Conservation (phyloP, 1,140 invertebrate species). For the Amyelois transitella region DNA sequence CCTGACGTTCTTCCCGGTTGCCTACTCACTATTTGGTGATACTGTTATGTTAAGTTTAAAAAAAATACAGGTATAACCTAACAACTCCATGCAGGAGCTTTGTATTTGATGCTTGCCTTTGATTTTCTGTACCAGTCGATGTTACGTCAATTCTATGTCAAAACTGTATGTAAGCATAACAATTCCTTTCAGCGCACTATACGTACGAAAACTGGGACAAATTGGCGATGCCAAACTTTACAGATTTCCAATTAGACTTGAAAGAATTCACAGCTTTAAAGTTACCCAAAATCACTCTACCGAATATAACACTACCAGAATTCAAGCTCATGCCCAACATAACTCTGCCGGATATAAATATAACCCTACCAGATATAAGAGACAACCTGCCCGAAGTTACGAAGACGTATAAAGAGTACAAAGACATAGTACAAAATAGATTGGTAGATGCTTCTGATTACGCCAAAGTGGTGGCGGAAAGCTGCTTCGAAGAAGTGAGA, state of each 20-base stretch:
- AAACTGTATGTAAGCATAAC: constrained; percentile 9
- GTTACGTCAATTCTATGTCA: no score
- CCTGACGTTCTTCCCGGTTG: no score
- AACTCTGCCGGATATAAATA: constrained; percentile 50
- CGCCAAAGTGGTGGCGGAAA: constrained; percentile 45
- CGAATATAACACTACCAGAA: constrained; percentile 42
- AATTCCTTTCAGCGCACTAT: constrained; percentile 67
- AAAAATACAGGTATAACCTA: no score
- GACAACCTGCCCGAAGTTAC: constrained; percentile 46
- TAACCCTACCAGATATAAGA: constrained; percentile 47
- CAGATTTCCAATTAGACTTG: constrained; percentile 53
- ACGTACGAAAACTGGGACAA: constrained; percentile 67
- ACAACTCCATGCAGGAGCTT: no score
- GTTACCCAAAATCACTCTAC: constrained; percentile 38
- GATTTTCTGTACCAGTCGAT: no score
- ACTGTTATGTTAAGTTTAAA: no score
- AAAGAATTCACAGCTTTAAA: constrained; percentile 37
- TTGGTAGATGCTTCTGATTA: constrained; percentile 58
- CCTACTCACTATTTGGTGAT: no score
- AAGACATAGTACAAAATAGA: constrained; percentile 55
- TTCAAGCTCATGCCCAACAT: constrained; percentile 28
- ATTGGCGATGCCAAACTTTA: constrained; percentile 57
- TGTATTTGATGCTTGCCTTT: no score
- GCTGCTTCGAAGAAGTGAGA: constrained; percentile 55
- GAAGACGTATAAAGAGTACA: constrained; percentile 59